Evolutionary conservation across 2,888 invertebrate species (phyloP).

Genomic region (Lithophane semibrunnea): DNA sequence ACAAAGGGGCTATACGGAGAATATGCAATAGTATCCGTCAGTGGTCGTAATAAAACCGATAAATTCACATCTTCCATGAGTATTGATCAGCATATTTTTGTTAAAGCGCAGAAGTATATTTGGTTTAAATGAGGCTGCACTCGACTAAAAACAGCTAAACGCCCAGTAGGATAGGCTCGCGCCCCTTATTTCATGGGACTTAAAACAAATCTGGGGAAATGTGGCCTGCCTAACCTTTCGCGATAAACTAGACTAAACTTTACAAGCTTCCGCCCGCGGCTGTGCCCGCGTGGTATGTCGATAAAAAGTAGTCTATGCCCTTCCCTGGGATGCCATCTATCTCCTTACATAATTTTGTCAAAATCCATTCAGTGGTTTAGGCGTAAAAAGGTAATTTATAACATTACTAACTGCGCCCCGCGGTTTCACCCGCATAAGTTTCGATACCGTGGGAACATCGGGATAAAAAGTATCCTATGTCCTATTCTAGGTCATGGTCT

Average conservation of each 20-base stretch:
- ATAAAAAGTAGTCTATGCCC: no score
- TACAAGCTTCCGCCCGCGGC: no score
- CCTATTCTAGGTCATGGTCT: no score
- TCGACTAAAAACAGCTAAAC: neutral
- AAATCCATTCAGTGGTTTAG: no score
- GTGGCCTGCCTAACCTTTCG: neutral
- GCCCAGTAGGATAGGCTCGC: neutral
- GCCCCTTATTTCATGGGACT: neutral
- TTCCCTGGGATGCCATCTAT: no score
- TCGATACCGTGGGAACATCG: no score
- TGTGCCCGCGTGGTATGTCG: no score
- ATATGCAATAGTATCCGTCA: constrained; percentile 7
- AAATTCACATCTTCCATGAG: neutral
- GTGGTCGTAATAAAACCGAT: constrained; percentile 9
- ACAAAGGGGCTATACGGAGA: constrained; percentile 26
- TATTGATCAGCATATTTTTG: neutral
- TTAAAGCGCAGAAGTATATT: neutral
- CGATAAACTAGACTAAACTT: neutral
- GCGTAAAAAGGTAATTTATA: no score
- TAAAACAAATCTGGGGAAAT: neutral
- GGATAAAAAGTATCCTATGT: no score
- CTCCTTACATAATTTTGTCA: no score
- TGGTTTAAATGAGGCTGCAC: neutral
- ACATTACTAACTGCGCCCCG: no score
- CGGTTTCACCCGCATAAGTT: no score